phyloP scores from a whole-genome alignment of 2,797 vertebrate species.

The Salarias fasciatus region DNA sequence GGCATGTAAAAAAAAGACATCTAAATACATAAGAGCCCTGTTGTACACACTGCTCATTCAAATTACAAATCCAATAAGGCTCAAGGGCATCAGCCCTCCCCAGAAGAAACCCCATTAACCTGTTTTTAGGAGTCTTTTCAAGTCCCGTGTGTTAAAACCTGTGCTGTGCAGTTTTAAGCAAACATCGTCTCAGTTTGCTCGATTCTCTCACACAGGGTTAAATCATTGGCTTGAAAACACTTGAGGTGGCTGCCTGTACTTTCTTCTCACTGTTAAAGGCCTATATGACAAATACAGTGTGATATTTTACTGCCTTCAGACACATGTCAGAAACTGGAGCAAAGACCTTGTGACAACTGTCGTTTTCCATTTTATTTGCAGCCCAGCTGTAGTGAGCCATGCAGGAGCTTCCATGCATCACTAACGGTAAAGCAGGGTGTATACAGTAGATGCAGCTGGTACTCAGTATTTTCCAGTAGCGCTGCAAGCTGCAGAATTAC shows the following conservation, averaged over 20 bases:
- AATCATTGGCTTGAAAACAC: slow-evolving; percentile 27
- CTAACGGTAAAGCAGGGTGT: slow-evolving; percentile 37
- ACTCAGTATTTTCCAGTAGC: slow-evolving; percentile 43
- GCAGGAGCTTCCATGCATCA: slow-evolving; percentile 29
- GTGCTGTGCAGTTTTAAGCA: slow-evolving; percentile 28
- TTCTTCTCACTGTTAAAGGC: slow-evolving; percentile 16
- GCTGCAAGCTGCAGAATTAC: slow-evolving; percentile 61
- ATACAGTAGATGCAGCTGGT: slow-evolving; percentile 55
- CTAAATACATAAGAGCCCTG: slow-evolving; percentile 39
- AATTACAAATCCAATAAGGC: slow-evolving; percentile 66
- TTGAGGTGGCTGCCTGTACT: slow-evolving; percentile 19
- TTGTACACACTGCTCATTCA: slow-evolving; percentile 51
- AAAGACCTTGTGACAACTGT: slow-evolving; percentile 43
- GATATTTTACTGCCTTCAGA: slow-evolving; percentile 25
- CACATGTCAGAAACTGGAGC: slow-evolving; percentile 29
- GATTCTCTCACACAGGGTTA: slow-evolving; percentile 15
- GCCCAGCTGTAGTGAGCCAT: slow-evolving; percentile 38
- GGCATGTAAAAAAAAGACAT: slow-evolving; percentile 21
- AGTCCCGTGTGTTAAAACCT: slow-evolving; percentile 37
- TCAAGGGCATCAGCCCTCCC: slow-evolving; percentile 55
- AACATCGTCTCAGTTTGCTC: slow-evolving; percentile 44
- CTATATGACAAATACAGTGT: slow-evolving; percentile 12
- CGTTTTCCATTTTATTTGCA: slow-evolving; percentile 31
- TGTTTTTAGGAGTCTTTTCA: slow-evolving; percentile 46
- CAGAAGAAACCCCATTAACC: slow-evolving; percentile 58